Base-by-base conservation (phyloP, 2,888 invertebrate species). In the Cosmopolites sordidus region DNA sequence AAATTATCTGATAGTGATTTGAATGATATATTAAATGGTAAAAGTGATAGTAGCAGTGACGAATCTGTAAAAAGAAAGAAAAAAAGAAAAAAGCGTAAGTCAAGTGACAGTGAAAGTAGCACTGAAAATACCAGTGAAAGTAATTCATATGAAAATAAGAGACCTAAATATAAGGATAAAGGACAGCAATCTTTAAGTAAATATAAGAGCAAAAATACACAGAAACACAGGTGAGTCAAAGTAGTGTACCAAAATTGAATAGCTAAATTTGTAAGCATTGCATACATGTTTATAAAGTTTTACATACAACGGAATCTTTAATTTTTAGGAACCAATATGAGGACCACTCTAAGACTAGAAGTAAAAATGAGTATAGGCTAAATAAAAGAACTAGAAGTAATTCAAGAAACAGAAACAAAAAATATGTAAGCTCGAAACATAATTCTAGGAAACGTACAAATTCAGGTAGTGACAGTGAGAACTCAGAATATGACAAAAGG, bases 1-100 rank as follows among this genome's bases (percentile, higher is more conserved):
- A 73, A 77, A 67, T 66, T 79, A 14, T 79, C 69, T 1, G 69
- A 72, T 59, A 59, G 67, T 41, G 74, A 74, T 59, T 59, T 74
- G 49, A 61, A 69, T 46, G 69, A 73, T 58, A 70, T 74, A 61
- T 62, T 74, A 67, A 66, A 70, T 73, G 73, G 73, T 64, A 67
- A 73, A 74, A 67, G 69, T 72, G 15, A 68, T 68, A 63, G 66
- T 73, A 68, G 66, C 69, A 61, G 67, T 71, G 61, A 63, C 72
- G 56, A 64, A 16, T n/a, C 37, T 14, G 38, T 45, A n/a, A 53
- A 41, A 43, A 47, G 45, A 37, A 51, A 49, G 43, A 22, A 22
- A 22, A 29, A 47, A 18, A 49, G 15, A 37, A 60, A 54, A 47
- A 58, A 54, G 51, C 61, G 65, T 27, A 51, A 58, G 40, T 39